Conservation (phyloP, 2,797 vertebrate species). For the Anomalospiza imberbis region DNA sequence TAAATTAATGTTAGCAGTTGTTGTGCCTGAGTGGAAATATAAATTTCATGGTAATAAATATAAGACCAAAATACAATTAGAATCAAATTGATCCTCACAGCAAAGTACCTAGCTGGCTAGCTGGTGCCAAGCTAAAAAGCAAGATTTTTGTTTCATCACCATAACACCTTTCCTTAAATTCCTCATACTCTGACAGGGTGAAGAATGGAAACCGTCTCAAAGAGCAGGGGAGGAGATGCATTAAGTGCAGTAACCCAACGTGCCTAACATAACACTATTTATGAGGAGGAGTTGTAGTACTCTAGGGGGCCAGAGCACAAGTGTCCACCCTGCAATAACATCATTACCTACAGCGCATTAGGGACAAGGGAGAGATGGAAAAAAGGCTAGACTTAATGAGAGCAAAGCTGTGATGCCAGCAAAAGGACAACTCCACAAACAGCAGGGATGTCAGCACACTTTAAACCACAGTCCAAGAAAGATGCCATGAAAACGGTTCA, state of each 20-base stretch:
- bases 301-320: background rate
- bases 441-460: conserved; percentile 7
- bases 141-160: background rate
- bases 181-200: background rate
- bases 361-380: background rate
- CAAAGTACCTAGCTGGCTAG: background rate
- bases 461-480: background rate
- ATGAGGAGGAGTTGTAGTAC: background rate
- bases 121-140: background rate
- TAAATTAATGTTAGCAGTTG: background rate
- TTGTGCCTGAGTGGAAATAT: background rate
- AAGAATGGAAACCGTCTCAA: background rate
- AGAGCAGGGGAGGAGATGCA: background rate
- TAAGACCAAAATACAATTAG: background rate
- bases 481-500: background rate
- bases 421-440: conserved; percentile 3
- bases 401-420: background rate
- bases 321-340: background rate
- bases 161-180: background rate
- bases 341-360: background rate
- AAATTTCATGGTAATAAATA: background rate
- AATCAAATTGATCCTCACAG: background rate
- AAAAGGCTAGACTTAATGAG: background rate
- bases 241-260: background rate
- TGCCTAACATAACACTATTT: background rate